Evolutionary conservation across 2,888 invertebrate species (phyloP).

Genomic region (Celastrina argiolus): DNA sequence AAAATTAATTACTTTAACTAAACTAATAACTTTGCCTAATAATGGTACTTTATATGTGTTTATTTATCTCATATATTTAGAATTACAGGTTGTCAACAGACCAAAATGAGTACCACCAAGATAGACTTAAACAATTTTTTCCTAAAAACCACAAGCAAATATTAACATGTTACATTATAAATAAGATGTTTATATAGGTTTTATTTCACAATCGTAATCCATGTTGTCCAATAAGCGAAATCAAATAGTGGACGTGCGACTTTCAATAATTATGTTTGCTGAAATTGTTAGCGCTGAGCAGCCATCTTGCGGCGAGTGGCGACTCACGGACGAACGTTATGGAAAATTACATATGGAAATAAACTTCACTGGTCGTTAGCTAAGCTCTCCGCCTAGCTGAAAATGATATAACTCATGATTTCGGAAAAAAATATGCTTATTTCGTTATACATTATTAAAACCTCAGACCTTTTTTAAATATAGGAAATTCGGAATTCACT

Average conservation of each 20-base stretch:
- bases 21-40: no score
- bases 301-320: constrained; percentile 52
- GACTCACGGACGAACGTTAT: constrained; percentile 38
- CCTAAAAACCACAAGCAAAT: constrained; percentile 9
- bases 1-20: no score
- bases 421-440: background rate
- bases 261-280: constrained; percentile 74
- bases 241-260: constrained; percentile 68
- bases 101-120: background rate
- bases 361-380: constrained; percentile 26
- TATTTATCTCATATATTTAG: no score
- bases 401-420: background rate
- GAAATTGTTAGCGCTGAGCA: constrained; percentile 56
- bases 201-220: constrained; percentile 34
- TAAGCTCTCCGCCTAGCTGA: background rate
- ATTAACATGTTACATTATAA: constrained; percentile 8
- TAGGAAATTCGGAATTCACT: no score
- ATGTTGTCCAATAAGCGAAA: constrained; percentile 63
- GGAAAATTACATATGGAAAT: constrained; percentile 46
- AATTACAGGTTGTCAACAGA: background rate
- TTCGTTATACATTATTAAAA: no score
- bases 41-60: no score
- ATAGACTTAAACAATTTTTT: background rate
- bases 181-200: constrained; percentile 18
- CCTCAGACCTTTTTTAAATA: no score